Evolutionary conservation across 2,797 vertebrate species (phyloP).

Genomic region (Hippocampus kuda): DNA sequence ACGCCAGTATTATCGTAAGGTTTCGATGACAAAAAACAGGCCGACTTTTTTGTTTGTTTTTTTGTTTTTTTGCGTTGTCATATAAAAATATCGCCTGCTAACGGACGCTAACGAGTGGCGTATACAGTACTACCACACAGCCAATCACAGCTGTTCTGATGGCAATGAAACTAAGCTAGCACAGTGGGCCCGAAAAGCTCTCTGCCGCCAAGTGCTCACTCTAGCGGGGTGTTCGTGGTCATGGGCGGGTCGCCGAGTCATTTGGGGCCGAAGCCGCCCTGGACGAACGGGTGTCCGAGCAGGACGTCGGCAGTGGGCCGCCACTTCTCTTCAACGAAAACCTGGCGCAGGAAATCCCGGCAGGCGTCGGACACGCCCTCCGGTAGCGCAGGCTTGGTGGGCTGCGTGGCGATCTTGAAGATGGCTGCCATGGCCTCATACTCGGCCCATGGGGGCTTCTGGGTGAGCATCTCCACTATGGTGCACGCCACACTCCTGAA

Average conservation of each 20-base stretch:
- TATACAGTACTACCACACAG: slow-evolving; percentile 20
- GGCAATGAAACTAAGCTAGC: slow-evolving; percentile 32
- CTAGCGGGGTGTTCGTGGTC: background rate
- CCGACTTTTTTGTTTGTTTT: slow-evolving; percentile 35
- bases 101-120: background rate
- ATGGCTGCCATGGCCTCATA: slow-evolving; percentile 91
- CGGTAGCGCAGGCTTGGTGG: slow-evolving; percentile 81
- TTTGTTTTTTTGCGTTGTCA: slow-evolving; percentile 32
- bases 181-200: background rate
- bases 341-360: slow-evolving; percentile 81
- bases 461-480: slow-evolving; percentile 88
- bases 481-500: slow-evolving; percentile 86
- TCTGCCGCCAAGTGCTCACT: background rate
- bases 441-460: slow-evolving; percentile 89
- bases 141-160: slow-evolving; percentile 18
- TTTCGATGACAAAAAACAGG: slow-evolving; percentile 34
- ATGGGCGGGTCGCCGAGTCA: slow-evolving; percentile 45
- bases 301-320: slow-evolving; percentile 79
- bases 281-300: slow-evolving; percentile 80
- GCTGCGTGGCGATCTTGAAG: slow-evolving; percentile 91
- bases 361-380: slow-evolving; percentile 73
- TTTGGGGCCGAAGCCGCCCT: slow-evolving; percentile 59
- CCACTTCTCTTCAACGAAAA: slow-evolving; percentile 87
- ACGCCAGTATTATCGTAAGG: slow-evolving; percentile 49
- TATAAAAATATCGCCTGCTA: slow-evolving; percentile 50